These are phyloP conservation scores for Drosophila yakuba DNA, from an alignment of 1,140 invertebrate genomes.

Conservation along the genomic window DNA sequence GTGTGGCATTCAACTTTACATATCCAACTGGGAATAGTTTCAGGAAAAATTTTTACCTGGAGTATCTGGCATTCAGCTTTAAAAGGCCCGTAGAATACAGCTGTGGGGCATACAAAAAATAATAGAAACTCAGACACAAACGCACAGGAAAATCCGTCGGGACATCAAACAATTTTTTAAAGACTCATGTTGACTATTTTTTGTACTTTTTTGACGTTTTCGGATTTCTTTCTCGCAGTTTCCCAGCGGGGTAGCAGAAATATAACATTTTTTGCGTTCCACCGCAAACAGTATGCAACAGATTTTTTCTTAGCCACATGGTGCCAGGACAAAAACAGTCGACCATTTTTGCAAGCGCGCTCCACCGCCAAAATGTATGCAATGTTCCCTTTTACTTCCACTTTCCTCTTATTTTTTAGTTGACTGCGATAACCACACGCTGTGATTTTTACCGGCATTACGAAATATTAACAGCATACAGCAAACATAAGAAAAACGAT, in stretches of 20 bases:
- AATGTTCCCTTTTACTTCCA: constrained; percentile 31
- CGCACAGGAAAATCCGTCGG: background rate
- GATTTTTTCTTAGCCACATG: constrained; percentile 75
- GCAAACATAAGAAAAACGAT: constrained; percentile 58
- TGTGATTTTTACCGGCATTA: constrained; percentile 80
- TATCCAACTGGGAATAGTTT: constrained; percentile 56
- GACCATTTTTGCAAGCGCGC: constrained; percentile 58
- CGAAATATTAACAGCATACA: constrained; percentile 74
- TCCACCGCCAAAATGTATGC: constrained; percentile 53
- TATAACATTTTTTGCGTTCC: constrained; percentile 60
- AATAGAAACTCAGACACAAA: background rate
- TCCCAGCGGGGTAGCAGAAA: constrained; percentile 34
- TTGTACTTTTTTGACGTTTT: constrained; percentile 4
- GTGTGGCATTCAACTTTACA: constrained; percentile 53
- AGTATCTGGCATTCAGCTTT: constrained; percentile 41
- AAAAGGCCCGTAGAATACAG: constrained; percentile 34
- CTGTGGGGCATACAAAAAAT: constrained; percentile 1
- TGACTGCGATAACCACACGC: constrained; percentile 54
- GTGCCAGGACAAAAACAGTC: constrained; percentile 56
- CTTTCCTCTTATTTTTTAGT: constrained; percentile 22
- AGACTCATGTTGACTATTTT: constrained; percentile 34
- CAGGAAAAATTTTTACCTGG: constrained; percentile 18
- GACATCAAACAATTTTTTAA: constrained; percentile 46
- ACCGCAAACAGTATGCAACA: constrained; percentile 73
- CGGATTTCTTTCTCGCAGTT: constrained; percentile 28